Evolutionary conservation across 2,888 invertebrate species (phyloP).

Genomic region (Zeuzera pyrina): DNA sequence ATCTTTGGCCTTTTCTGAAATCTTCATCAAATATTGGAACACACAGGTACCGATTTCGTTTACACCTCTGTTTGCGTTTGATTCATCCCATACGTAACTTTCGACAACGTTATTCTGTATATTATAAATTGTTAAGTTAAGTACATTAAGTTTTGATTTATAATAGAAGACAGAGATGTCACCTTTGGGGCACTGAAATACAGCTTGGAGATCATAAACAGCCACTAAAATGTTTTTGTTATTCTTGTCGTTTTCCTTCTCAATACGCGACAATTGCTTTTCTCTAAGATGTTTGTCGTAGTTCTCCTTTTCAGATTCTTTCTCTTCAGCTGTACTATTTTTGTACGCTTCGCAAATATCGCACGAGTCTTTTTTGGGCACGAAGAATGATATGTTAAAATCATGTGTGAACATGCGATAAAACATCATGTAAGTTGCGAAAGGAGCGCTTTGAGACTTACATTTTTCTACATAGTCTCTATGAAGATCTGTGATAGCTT

Average conservation of each 20-base stretch:
- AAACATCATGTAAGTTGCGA: slow-evolving; percentile 13
- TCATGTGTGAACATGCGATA: slow-evolving; percentile 18
- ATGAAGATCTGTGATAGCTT: too few species aligned
- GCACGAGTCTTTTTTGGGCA: slow-evolving; percentile 17
- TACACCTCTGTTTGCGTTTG: slow-evolving; percentile 25
- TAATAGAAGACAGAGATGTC: slow-evolving; percentile 26
- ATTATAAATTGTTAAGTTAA: slow-evolving; percentile 26
- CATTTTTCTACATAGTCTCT: too few species aligned
- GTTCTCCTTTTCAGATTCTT: slow-evolving; percentile 18
- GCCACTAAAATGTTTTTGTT: slow-evolving; percentile 14
- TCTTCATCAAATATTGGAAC: slow-evolving; percentile 22
- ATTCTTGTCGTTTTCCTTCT: slow-evolving; percentile 18
- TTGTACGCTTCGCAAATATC: slow-evolving; percentile 15
- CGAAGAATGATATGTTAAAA: slow-evolving; percentile 18
- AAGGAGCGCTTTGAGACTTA: too few species aligned
- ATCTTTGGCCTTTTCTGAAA: slow-evolving; percentile 9
- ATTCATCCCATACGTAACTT: slow-evolving; percentile 32
- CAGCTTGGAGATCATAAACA: slow-evolving; percentile 25
- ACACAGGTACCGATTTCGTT: slow-evolving; percentile 31
- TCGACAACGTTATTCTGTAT: slow-evolving; percentile 18
- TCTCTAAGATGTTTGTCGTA: slow-evolving; percentile 16
- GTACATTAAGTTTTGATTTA: slow-evolving; percentile 23
- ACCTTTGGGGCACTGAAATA: slow-evolving; percentile 27
- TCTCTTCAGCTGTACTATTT: slow-evolving; percentile 16
- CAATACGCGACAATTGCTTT: slow-evolving; percentile 16